Base-by-base conservation (phyloP, 2,797 vertebrate species). In the Acipenser transmontanus region DNA sequence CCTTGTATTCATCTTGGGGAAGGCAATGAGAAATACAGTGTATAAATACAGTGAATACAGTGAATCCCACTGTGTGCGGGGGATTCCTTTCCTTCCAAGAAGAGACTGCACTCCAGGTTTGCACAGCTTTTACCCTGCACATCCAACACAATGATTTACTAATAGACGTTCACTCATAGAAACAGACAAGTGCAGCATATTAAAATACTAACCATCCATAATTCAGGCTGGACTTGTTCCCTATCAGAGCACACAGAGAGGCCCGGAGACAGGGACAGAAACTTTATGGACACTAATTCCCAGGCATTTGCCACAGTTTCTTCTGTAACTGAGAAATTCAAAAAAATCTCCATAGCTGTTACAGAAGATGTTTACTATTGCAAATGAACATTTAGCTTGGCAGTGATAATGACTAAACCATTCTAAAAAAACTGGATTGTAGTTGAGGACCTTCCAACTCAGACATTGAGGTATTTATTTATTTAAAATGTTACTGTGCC, bases 191-290 rank as follows among this genome's bases (percentile, higher is more conserved):
- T 85, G 82, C 85, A 85, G 83, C 82, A 82, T 78, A 83, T 88
- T 85, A 85, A 86, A 84, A 85, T 86, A 88, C 88, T 89, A 88
- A 89, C 78, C 79, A 88, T 91, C 71, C 88, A 91, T 91, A 82
- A 91, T 90, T 91, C 77, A 89, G 51, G 62, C 49, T 71, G 70
- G 67, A 79, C 69, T 72, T 73, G 59, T 20, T 17, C 51, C 11
- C 56, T 52, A 50, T 64, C 50, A 64, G 20, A n/a, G 34, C 34
- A 34, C 2, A 34, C 63, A 73, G 72, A 63, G 62, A 69, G 72
- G 66, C 66, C 62, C 54, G 59, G 62, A 63, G 66, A 50, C 52
- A 70, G 61, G 70, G 65, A 72, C 66, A 69, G 66, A 63, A 71
- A 64, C 66, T 71, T 68, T 69, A 60, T 70, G 50, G 20, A 70